Conservation (phyloP, 2,888 invertebrate species). For the Hololepta plana region DNA sequence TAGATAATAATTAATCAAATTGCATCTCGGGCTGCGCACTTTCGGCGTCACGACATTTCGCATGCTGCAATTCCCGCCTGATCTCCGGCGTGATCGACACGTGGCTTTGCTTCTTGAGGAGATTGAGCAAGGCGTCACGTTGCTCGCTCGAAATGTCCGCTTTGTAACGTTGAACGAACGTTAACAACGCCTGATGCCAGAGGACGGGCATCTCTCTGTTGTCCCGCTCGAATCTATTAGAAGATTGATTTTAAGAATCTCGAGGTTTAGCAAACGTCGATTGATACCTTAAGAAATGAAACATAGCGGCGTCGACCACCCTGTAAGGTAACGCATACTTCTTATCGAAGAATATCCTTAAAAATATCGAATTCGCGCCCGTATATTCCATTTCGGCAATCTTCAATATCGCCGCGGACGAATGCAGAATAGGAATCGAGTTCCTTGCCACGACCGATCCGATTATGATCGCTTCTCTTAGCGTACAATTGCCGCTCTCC, state of each 20-base stretch:
- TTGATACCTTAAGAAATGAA: slow-evolving; percentile 73
- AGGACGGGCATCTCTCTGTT: slow-evolving; percentile 74
- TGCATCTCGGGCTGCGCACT: slow-evolving; percentile 16
- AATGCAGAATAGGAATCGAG: slow-evolving; percentile 88
- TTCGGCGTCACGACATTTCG: slow-evolving; percentile 18
- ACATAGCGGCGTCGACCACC: slow-evolving; percentile 86
- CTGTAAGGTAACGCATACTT: slow-evolving; percentile 93
- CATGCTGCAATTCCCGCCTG: slow-evolving; percentile 59
- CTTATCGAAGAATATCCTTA: slow-evolving; percentile 87
- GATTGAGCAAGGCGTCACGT: slow-evolving; percentile 62
- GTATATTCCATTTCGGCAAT: slow-evolving; percentile 96
- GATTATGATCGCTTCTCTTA: slow-evolving; percentile 89
- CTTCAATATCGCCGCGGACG: slow-evolving; percentile 85
- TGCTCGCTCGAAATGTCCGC: slow-evolving; percentile 88
- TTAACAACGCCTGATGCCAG: slow-evolving; percentile 91
- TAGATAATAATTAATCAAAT: slow-evolving; percentile 6
- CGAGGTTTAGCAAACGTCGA: no score
- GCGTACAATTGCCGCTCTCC: slow-evolving; percentile 82
- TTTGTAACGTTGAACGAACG: slow-evolving; percentile 91
- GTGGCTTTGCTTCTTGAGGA: slow-evolving; percentile 58
- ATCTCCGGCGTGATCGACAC: slow-evolving; percentile 65
- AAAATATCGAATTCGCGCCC: slow-evolving; percentile 89
- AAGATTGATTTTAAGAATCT: no score
- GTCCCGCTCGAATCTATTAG: slow-evolving; percentile 62
- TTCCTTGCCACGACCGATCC: slow-evolving; percentile 81